Percentiles rank a stretch among this genome's conserved stretches.
Conservation (phyloP, 2,888 invertebrate species). For the Mactromeris polynyma region DNA sequence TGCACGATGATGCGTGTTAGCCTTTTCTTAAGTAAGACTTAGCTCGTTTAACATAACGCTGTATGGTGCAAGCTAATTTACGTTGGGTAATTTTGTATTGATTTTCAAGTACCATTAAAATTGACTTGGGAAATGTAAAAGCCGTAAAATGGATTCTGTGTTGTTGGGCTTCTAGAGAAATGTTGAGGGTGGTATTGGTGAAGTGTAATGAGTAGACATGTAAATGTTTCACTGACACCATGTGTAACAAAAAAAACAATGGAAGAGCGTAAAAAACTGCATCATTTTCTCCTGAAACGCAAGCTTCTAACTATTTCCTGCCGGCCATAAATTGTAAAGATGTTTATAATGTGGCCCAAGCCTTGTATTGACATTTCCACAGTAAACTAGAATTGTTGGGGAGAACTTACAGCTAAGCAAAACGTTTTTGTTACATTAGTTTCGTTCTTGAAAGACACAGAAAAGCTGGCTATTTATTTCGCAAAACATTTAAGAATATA, state of each 20-base stretch:
- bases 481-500: slow-evolving; percentile 11
- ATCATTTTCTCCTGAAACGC: slow-evolving; percentile 17
- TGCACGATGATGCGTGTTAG: slow-evolving; percentile 30
- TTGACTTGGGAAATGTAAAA: slow-evolving; percentile 54
- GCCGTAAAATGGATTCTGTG: slow-evolving; percentile 42
- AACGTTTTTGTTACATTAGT: not conserved
- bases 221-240: slow-evolving; percentile 9
- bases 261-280: slow-evolving; percentile 14
- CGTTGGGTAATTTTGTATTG: slow-evolving; percentile 70
- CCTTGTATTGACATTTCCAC: slow-evolving; percentile 5
- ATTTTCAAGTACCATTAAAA: slow-evolving; percentile 71
- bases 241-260: not conserved
- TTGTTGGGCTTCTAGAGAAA: slow-evolving; percentile 26
- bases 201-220: slow-evolving; percentile 21
- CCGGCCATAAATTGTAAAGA: slow-evolving; percentile 1
- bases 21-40: slow-evolving; percentile 35
- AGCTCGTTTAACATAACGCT: slow-evolving; percentile 48
- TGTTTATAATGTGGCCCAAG: slow-evolving; percentile 17
- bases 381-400: not conserved
- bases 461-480: slow-evolving; percentile 20
- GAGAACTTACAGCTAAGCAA: not conserved
- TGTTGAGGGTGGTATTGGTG: slow-evolving; percentile 38
- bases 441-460: not conserved
- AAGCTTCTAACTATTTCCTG: slow-evolving; percentile 17
- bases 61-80: slow-evolving; percentile 66